Base-by-base conservation (phyloP, 2,113 vertebrate genomes). In the Arizona elegans region DNA sequence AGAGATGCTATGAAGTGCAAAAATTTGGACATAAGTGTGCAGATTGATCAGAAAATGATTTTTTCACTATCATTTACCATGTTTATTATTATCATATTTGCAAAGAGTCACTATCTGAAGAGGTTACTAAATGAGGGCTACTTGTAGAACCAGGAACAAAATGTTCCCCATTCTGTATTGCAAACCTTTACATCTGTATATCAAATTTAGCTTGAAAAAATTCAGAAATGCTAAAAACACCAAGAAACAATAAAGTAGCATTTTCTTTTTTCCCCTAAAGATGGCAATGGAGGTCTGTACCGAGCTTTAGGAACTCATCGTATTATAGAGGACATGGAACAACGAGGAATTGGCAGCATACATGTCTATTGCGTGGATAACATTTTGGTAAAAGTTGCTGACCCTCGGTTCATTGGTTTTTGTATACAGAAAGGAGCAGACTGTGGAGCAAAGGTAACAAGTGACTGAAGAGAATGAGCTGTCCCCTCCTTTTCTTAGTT, bases 331-430 rank as follows among this genome's bases (percentile, higher is more conserved):
- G 98, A 99, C 96, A 99, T 99, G 99, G 98, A 99, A 92, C 95
- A 1, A 2, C 97, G 98, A 53, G 98, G 99, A 0, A 96, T 99
- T 65, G 96, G 96, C 33, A 98, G 96, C 17, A 97, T 99, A 92
- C 99, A 99, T 0, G 98, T 99, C 91, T 99, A 99, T 92, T 99
- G 99, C 0, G 99, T 99, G 19, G 99, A 99, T 96, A 99, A 99
- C 97, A 99, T 99, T 95, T 96, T 99, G 94, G 99, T 99, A 90
- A 99, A 99, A 96, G 99, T 99, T 93, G 99, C 99, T 0, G 99
- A 99, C 95, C 99, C 99, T 0, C 95, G 97, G 43, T 99, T 99
- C 96, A 97, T 99, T 3, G 99, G 99, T 3, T 99, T 99, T 96
- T 99, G 99, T 96, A 95, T 99, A 95, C 97, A 98, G 96, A 99